A percentile compares a stretch with the other conserved stretches of the same genome.
phyloP scores from a whole-genome alignment of 2,113 vertebrate species.

The Campylomormyrus tamandua region DNA sequence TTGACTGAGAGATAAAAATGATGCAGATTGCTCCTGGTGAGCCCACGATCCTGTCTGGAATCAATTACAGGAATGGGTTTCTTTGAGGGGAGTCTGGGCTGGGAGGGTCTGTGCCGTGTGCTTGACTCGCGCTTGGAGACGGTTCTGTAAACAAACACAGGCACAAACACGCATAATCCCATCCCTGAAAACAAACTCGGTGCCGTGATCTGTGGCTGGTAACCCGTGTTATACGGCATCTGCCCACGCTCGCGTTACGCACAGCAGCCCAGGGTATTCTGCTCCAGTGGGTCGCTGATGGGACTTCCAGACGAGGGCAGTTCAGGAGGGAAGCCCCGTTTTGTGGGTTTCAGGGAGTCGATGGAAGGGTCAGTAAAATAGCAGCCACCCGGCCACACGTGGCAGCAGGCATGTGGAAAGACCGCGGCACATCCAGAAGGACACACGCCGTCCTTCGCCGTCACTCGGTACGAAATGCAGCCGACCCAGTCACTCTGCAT shows the following conservation, averaged over 20 bases:
- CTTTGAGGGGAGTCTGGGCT: constrained; percentile 31
- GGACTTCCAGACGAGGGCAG: constrained; percentile 45
- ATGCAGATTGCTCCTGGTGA: constrained; percentile 66
- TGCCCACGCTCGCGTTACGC: constrained; percentile 30
- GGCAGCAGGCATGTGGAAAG: background rate
- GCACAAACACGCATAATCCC: constrained; percentile 14
- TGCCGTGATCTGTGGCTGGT: constrained; percentile 26
- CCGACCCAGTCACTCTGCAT: background rate
- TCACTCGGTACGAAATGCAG: background rate
- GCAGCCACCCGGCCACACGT: background rate
- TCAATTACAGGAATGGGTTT: constrained; percentile 64
- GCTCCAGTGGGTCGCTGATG: constrained; percentile 49
- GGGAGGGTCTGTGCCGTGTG: constrained; percentile 32
- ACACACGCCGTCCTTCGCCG: background rate
- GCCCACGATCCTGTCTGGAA: constrained; percentile 63
- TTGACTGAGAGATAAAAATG: constrained; percentile 66
- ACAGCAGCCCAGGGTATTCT: background rate
- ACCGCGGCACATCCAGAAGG: background rate
- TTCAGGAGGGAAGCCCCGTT: constrained; percentile 43
- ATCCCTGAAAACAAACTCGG: constrained; percentile 5
- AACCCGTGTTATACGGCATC: constrained; percentile 26
- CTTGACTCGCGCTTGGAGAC: constrained; percentile 30
- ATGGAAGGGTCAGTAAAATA: constrained; percentile 5
- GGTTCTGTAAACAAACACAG: constrained; percentile 16
- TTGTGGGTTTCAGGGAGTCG: constrained; percentile 30